A percentile compares a stretch with the other conserved stretches of the same genome.
phyloP scores from a whole-genome alignment of 1,140 invertebrate species.

The Cephus cinctus region DNA sequence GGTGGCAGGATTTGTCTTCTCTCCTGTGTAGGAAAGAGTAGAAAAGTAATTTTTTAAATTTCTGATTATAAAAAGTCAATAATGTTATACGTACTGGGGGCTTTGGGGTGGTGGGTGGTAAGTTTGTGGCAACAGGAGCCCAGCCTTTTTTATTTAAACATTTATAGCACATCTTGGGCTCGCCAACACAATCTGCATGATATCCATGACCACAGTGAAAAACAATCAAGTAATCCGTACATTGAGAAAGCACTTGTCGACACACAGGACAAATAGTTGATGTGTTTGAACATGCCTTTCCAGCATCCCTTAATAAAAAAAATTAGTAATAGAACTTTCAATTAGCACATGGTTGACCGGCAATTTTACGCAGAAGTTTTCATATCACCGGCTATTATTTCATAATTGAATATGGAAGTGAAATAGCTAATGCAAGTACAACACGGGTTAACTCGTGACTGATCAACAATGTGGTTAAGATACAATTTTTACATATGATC shows the following conservation, averaged over 20 bases:
- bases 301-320: slow-evolving; percentile 34
- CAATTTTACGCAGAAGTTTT: too few species aligned
- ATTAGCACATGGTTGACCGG: too few species aligned
- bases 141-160: slow-evolving; percentile 50
- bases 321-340: slow-evolving; percentile 3
- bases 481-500: too few species aligned
- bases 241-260: slow-evolving; percentile 40
- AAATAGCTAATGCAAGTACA: too few species aligned
- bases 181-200: slow-evolving; percentile 45
- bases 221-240: slow-evolving; percentile 41
- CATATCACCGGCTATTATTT: too few species aligned
- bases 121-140: slow-evolving; percentile 37
- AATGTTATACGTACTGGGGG: slow-evolving; percentile 25
- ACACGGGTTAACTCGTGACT: too few species aligned
- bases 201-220: slow-evolving; percentile 52
- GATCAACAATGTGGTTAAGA: too few species aligned
- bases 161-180: slow-evolving; percentile 49
- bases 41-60: neutral
- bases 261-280: slow-evolving; percentile 47
- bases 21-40: slow-evolving; percentile 26
- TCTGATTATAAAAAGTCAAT: neutral
- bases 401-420: too few species aligned
- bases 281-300: slow-evolving; percentile 38
- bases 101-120: slow-evolving; percentile 18
- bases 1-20: slow-evolving; percentile 43